Percentiles rank a stretch among this genome's conserved stretches.
These are phyloP conservation scores for Neoscelio sp. DNA, from an alignment of 2,888 invertebrate species.

Conservation along the genomic window DNA sequence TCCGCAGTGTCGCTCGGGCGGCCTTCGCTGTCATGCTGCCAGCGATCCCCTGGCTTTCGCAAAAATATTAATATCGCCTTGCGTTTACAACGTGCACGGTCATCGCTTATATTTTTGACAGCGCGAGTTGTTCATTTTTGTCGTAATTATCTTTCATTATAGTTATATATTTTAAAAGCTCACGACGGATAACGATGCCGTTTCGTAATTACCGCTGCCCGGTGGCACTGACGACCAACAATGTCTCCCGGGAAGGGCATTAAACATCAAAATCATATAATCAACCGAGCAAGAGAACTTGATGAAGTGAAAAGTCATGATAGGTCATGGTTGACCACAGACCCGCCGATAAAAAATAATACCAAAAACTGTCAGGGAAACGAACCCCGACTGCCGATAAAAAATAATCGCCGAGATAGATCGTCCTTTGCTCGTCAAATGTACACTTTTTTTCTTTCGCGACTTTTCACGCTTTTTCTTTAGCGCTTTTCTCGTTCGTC, in stretches of 20 bases:
- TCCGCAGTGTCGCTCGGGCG: constrained; percentile 50
- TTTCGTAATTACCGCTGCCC: constrained; percentile 30
- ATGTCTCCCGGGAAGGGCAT: constrained; percentile 23
- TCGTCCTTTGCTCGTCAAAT: constrained; percentile 71
- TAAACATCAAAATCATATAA: constrained; percentile 44
- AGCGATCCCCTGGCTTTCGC: constrained; percentile 24
- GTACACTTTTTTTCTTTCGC: constrained; percentile 33
- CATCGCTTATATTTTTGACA: constrained; percentile 60
- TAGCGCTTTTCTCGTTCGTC: constrained; percentile 57
- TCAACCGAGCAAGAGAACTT: constrained; percentile 35
- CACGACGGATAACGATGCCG: constrained; percentile 43
- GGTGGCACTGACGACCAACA: constrained; percentile 31
- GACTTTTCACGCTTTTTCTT: constrained; percentile 51
- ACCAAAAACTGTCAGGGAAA: constrained; percentile 74
- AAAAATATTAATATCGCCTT: constrained; percentile 54
- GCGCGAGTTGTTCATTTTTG: constrained; percentile 43
- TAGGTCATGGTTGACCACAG: constrained; percentile 33
- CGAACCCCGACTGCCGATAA: too few relatives aligned
- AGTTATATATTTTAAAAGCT: constrained; percentile 52
- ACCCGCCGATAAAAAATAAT: too few relatives aligned
- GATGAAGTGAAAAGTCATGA: constrained; percentile 34
- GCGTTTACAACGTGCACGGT: constrained; percentile 21
- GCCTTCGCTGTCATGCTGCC: constrained; percentile 59
- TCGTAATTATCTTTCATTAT: constrained; percentile 61
- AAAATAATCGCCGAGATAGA: constrained; percentile 75